These are phyloP conservation scores for Spongia lamella DNA, from an alignment of 37 sponge, comb jelly and placozoan genomes.

Conservation along the genomic window DNA sequence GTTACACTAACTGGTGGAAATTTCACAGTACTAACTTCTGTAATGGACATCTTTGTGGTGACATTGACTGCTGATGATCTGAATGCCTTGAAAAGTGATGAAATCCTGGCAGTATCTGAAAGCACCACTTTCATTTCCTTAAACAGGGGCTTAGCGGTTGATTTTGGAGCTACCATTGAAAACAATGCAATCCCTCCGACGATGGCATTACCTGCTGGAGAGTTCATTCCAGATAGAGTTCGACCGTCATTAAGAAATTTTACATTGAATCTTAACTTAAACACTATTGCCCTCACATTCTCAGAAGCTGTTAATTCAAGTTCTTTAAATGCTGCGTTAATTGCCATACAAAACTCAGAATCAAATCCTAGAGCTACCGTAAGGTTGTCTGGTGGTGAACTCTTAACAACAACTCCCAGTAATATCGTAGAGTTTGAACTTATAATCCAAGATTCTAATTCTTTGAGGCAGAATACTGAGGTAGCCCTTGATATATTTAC, in stretches of 20 bases:
- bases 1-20: conserved; percentile 30
- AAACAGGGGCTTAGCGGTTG: conserved; percentile 39
- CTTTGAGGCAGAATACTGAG: conserved; percentile 29
- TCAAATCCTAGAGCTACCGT: conserved; percentile 24
- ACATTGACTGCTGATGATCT: conserved; percentile 47
- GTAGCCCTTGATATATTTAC: conserved; percentile 47
- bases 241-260: conserved; percentile 53
- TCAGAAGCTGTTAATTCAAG: conserved; percentile 81
- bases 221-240: conserved; percentile 72
- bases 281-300: conserved; percentile 61
- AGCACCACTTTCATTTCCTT: conserved; percentile 60
- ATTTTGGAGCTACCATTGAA: conserved; percentile 56
- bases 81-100: conserved; percentile 58
- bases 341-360: conserved; percentile 54
- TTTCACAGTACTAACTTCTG: conserved; percentile 8
- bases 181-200: conserved; percentile 23
- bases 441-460: conserved; percentile 41
- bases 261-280: conserved; percentile 49
- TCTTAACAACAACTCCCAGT: conserved; percentile 28
- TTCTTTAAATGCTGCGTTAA: conserved; percentile 53
- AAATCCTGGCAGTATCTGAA: conserved; percentile 49
- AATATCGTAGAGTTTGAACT: conserved; percentile 52
- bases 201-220: conserved; percentile 35
- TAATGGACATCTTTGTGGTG: conserved; percentile 23
- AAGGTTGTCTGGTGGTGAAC: conserved; percentile 50